Evolutionary conservation across 2,113 vertebrate species (phyloP), one percentile per base, ranked within the genome.

Genomic region (Sisor rabdophorus): DNA sequence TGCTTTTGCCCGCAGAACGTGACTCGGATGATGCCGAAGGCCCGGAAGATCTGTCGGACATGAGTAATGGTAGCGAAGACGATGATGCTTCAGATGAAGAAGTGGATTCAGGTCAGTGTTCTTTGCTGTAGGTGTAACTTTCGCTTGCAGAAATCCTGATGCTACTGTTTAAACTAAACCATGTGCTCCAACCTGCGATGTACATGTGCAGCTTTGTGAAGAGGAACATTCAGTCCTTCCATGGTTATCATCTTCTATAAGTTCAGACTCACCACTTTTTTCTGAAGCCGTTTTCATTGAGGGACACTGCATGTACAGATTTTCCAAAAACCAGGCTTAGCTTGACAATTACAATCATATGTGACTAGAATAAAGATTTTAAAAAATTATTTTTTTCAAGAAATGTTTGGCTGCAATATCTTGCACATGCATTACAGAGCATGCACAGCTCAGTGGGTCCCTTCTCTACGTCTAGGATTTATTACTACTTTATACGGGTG

Each of bases 91-190:
- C 85, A 11, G 65, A 59, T 28, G 61, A 11, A 58, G 77, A 48
- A 17, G 84, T 60, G 79, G 84, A 87, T 64, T 90, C 87, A 74
- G 90, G 90, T 92, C 63, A 9, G 87, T 87, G 24, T 28, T 67
- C 26, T 52, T 72, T 40, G 15, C 48, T 56, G 7, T 24, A 56
- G 24, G 20, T 40, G 47, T 58, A 24, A 28, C 47, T 26, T 19
- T 56, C 2, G 1, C 11, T 20, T 13, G n/a, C 28, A 17, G 50
- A 20, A 36, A n/a, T 11, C 47, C 24, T 20, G 59, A 16, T 30
- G 30, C 63, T 26, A 48, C 32, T 28, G 53, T 56, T 55, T 30
- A 78, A 47, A 24, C n/a, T 11, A 52, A 55, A 54, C 3, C 20
- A 2, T 52, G 17, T 65, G 69, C 71, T 78, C 65, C 32, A 36